Evolutionary conservation across 1,140 invertebrate genomes (phyloP), one percentile per base, ranked within the genome.

Genomic region (Aricia agestis): DNA sequence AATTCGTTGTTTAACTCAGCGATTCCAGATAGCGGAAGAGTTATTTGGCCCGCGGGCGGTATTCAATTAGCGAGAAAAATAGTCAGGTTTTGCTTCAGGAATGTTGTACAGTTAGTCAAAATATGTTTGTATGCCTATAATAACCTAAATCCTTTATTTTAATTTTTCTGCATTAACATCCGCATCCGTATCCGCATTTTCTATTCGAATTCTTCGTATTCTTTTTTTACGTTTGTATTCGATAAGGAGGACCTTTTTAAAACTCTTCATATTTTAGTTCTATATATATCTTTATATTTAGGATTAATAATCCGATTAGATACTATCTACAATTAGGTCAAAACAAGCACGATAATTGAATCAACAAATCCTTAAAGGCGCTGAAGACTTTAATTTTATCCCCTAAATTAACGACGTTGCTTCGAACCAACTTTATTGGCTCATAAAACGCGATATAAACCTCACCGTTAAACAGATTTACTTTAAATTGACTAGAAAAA

Each of bases 401-500:
- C 78, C 72, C 75, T 78, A 83, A 83, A 88, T 86, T 88, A 88
- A 86, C 84, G 78, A 78, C 71, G 76, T 82, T 78, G 80, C 81
- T 79, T 80, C 79, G 80, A 78, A 80, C 77, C 70, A 83, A 82
- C 80, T 89, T 89, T 89, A 89, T 85, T 76, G 79, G 69, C 66
- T 76, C 77, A 87, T 89, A 89, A 87, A 80, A 69, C 72, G 79
- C 71, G 80, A 75, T 82, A 87, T 85, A 87, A 89, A 87, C 79
- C 82, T 79, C 59, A 72, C 76, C 80, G 81, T 89, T 87, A 89
- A 89, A 81, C 74, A 78, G 68, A 75, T 76, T 71, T 76, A 79
- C 74, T 87, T 86, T 84, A 87, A 87, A 89, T 87, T 89, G 85
- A 89, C 83, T 85, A 86, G 82, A 81, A 81, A 79, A 79, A 75